These are phyloP conservation scores for Barnardius zonarius DNA, from an alignment of 2,113 vertebrate species.

Conservation along the genomic window DNA sequence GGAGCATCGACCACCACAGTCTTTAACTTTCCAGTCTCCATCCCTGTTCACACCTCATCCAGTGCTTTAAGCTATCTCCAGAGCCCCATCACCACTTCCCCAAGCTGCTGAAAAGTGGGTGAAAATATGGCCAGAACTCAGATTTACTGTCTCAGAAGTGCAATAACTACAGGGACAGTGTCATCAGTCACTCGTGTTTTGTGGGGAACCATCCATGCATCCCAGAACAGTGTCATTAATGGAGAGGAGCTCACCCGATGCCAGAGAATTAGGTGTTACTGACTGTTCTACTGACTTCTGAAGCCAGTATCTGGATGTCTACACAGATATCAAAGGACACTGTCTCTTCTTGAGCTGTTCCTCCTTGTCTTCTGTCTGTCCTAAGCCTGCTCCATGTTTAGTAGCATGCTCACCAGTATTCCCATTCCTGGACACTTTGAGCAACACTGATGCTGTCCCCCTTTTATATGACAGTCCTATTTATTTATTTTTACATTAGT, in stretches of 20 bases:
- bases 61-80: constrained; percentile 89
- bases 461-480: constrained; percentile 61
- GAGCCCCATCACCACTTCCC: constrained; percentile 96
- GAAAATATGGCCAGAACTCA: neutral
- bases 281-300: constrained; percentile 13
- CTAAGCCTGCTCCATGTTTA: constrained; percentile 64
- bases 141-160: constrained; percentile 59
- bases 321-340: constrained; percentile 52
- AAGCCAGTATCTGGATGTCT: constrained; percentile 58
- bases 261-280: neutral
- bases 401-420: constrained; percentile 78
- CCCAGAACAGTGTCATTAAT: neutral
- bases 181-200: neutral
- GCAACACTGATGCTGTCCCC: constrained; percentile 47
- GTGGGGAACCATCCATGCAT: neutral
- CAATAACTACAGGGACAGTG: constrained; percentile 66
- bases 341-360: constrained; percentile 60
- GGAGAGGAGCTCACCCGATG: neutral
- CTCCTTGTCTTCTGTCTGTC: constrained; percentile 53
- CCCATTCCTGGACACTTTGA: constrained; percentile 66
- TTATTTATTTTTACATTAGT: constrained; percentile 81
- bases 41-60: constrained; percentile 84
- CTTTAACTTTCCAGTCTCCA: constrained; percentile 96
- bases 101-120: constrained; percentile 84
- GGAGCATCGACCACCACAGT: constrained; percentile 83